Evolutionary conservation across 2,113 vertebrate species (phyloP).

Genomic region (Globicephala melas): DNA sequence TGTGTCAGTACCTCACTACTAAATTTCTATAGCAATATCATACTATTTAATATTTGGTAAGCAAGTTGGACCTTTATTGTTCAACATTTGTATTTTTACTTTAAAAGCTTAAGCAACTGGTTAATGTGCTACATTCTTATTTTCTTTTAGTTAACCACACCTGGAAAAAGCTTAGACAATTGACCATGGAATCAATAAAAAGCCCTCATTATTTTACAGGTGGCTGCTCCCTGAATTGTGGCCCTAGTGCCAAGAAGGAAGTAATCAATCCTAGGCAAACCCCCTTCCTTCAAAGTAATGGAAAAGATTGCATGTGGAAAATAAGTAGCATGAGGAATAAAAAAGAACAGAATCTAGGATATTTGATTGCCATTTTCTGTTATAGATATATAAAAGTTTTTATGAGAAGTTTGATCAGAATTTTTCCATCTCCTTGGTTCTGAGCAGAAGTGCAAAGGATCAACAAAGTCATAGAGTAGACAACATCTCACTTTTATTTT

Average conservation of each 20-base stretch:
- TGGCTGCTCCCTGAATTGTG: conserved; percentile 64
- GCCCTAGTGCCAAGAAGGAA: conserved; percentile 64
- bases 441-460: conserved; percentile 21
- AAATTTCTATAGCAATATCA: conserved; percentile 17
- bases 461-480: neutral
- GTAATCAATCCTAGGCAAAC: conserved; percentile 64
- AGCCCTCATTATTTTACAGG: conserved; percentile 64
- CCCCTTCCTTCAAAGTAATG: conserved; percentile 53
- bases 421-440: conserved; percentile 35
- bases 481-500: neutral
- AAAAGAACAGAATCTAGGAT: conserved; percentile 41
- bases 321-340: conserved; percentile 50
- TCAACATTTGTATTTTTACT: conserved; percentile 30
- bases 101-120: conserved; percentile 8
- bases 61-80: conserved; percentile 42
- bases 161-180: conserved; percentile 64
- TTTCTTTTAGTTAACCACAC: conserved; percentile 65
- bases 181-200: conserved; percentile 65
- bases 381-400: conserved; percentile 38
- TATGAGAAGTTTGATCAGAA: conserved; percentile 33
- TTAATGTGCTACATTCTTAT: conserved; percentile 40
- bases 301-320: conserved; percentile 68
- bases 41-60: neutral
- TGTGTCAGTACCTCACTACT: neutral
- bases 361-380: conserved; percentile 47